phyloP scores from a whole-genome alignment of 2,113 vertebrate species.

The Alligator mississippiensis region DNA sequence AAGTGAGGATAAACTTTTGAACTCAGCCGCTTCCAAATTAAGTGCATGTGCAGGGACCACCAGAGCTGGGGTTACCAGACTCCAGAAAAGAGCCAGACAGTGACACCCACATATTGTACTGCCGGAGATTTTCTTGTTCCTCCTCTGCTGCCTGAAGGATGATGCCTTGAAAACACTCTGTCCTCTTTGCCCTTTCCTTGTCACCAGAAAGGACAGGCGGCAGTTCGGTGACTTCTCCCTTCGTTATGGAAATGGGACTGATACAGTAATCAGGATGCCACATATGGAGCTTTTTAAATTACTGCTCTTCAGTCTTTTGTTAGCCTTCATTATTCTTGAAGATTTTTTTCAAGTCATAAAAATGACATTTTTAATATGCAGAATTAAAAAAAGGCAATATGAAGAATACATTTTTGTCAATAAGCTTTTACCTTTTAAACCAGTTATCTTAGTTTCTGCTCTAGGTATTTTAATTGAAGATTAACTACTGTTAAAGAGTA shows the following conservation, averaged over 20 bases:
- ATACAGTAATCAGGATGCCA: constrained; percentile 79
- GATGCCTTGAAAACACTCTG: neutral
- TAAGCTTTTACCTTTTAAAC: constrained; percentile 83
- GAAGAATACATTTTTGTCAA: constrained; percentile 79
- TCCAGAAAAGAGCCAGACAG: constrained; percentile 45
- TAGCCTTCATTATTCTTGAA: constrained; percentile 79
- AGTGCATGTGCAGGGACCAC: constrained; percentile 61
- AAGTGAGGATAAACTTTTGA: constrained; percentile 69
- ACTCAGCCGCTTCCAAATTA: constrained; percentile 67
- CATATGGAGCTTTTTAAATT: constrained; percentile 79
- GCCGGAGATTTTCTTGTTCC: constrained; percentile 31
- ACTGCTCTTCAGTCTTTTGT: constrained; percentile 78
- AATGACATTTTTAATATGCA: constrained; percentile 85
- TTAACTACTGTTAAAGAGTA: constrained; percentile 82
- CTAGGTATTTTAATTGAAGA: constrained; percentile 86
- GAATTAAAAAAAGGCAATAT: constrained; percentile 76
- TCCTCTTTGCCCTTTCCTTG: constrained; percentile 55
- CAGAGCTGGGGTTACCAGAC: constrained; percentile 55
- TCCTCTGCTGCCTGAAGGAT: constrained; percentile 2
- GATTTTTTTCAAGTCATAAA: constrained; percentile 78
- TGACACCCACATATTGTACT: constrained; percentile 38
- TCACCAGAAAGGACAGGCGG: constrained; percentile 57
- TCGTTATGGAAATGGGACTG: constrained; percentile 69
- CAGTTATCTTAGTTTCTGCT: constrained; percentile 85
- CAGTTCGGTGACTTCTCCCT: constrained; percentile 54